These are phyloP conservation scores for Orientallactaga bullata DNA, from an alignment of 2,113 vertebrate genomes.

Conservation along the genomic window DNA sequence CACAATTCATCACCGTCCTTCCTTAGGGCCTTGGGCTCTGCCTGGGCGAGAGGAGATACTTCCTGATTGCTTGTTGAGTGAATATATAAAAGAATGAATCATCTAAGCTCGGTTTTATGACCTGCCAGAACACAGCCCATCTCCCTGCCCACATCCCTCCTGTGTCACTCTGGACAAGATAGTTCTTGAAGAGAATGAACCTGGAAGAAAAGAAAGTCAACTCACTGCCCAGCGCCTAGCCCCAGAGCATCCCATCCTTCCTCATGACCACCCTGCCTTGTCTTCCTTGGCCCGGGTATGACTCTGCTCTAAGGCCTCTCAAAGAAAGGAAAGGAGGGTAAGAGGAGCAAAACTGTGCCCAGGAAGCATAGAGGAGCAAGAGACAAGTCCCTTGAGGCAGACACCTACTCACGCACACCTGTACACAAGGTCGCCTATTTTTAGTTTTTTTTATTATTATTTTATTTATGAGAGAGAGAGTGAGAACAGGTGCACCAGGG, in stretches of 20 bases:
- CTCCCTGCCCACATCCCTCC: neutral
- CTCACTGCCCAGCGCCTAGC: neutral
- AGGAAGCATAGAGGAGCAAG: neutral
- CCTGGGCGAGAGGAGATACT: neutral
- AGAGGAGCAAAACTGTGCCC: neutral
- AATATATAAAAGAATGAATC: slow-evolving; percentile 55
- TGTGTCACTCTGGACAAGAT: slow-evolving; percentile 16
- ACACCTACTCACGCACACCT: too few species aligned
- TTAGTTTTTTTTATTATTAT: neutral
- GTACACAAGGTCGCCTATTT: too few species aligned
- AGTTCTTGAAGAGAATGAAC: slow-evolving; percentile 39
- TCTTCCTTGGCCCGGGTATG: neutral
- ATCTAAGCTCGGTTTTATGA: slow-evolving; percentile 27
- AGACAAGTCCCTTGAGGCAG: too few species aligned
- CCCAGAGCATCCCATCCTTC: neutral
- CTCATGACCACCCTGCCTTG: neutral
- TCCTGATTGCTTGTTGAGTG: neutral
- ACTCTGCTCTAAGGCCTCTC: neutral
- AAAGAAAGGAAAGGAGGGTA: neutral
- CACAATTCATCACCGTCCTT: neutral
- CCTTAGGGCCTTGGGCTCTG: neutral
- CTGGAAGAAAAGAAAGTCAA: neutral
- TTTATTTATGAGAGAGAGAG: neutral
- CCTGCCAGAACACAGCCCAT: neutral
- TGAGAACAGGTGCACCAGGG: too few species aligned